Evolutionary conservation across 2,113 vertebrate genomes (phyloP).

Genomic region (Onychostoma macrolepis): DNA sequence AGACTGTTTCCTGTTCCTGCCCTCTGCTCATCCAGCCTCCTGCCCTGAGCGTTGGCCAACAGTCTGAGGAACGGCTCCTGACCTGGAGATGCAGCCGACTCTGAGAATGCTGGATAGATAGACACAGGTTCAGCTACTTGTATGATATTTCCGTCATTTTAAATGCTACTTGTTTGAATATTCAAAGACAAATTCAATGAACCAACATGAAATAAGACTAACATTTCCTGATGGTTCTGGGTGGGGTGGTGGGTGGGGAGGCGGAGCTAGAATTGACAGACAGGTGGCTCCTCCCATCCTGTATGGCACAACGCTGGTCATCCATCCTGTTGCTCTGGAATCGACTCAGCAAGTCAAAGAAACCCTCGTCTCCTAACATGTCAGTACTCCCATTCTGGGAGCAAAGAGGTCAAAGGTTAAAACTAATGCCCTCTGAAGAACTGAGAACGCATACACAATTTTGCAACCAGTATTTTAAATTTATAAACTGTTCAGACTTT

Average conservation of each 20-base stretch:
- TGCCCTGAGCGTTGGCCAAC: slow-evolving; percentile 81
- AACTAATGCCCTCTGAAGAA: neutral
- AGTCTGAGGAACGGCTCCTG: slow-evolving; percentile 81
- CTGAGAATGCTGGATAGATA: slow-evolving; percentile 75
- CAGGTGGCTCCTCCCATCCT: slow-evolving; percentile 74
- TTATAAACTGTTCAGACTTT: neutral
- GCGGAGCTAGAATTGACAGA: slow-evolving; percentile 62
- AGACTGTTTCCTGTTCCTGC: slow-evolving; percentile 77
- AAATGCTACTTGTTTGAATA: neutral
- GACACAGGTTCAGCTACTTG: neutral
- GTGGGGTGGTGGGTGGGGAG: slow-evolving; percentile 75
- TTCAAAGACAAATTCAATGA: neutral
- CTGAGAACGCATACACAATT: neutral
- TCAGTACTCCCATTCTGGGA: slow-evolving; percentile 81
- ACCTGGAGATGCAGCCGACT: slow-evolving; percentile 76
- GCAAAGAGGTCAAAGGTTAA: slow-evolving; percentile 2
- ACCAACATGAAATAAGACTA: slow-evolving; percentile 47
- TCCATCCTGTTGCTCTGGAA: slow-evolving; percentile 99
- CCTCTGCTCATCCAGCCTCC: slow-evolving; percentile 84
- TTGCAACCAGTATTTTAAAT: neutral
- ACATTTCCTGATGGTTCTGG: slow-evolving; percentile 83
- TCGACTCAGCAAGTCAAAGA: slow-evolving; percentile 93
- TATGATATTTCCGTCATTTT: neutral
- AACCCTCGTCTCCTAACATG: slow-evolving; percentile 87
- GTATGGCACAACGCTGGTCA: slow-evolving; percentile 88